Conservation (phyloP, 2,113 vertebrate genomes). For the Percopsis transmontana region DNA sequence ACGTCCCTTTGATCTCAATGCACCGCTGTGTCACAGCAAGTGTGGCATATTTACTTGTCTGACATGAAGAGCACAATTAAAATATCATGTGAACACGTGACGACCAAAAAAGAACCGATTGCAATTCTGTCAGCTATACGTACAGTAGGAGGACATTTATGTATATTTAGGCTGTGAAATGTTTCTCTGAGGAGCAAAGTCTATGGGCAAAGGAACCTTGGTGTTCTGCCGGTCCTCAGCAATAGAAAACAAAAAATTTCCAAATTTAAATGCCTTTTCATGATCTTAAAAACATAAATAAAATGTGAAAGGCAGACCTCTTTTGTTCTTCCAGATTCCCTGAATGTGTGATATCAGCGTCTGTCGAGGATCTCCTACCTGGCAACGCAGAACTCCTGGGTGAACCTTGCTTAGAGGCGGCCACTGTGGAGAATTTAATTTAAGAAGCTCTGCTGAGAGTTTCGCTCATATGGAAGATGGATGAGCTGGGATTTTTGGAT, state of each 20-base stretch:
- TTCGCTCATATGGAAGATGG: slow-evolving; percentile 62
- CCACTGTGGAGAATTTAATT: slow-evolving; percentile 68
- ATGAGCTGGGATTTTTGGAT: slow-evolving; percentile 52
- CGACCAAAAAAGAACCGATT: background rate
- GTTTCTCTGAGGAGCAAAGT: too few species aligned
- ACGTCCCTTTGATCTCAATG: slow-evolving; percentile 53
- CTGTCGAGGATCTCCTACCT: slow-evolving; percentile 39
- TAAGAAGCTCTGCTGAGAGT: slow-evolving; percentile 53
- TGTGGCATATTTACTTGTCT: slow-evolving; percentile 6
- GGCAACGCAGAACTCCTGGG: slow-evolving; percentile 36
- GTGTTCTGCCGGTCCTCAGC: too few species aligned
- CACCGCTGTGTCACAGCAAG: slow-evolving; percentile 35
- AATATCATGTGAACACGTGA: slow-evolving; percentile 43
- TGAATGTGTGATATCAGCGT: slow-evolving; percentile 12
- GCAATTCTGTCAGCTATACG: too few species aligned
- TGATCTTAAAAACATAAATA: too few species aligned
- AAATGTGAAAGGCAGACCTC: too few species aligned
- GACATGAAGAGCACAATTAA: background rate
- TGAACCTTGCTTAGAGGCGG: slow-evolving; percentile 48
- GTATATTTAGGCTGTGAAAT: too few species aligned
- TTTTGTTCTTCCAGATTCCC: background rate
- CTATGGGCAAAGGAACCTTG: too few species aligned
- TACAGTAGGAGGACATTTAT: too few species aligned
- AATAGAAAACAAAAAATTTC: too few species aligned
- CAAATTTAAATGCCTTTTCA: too few species aligned